phyloP scores from a whole-genome alignment of 2,888 invertebrate species.

The Calephelis perditalis region DNA sequence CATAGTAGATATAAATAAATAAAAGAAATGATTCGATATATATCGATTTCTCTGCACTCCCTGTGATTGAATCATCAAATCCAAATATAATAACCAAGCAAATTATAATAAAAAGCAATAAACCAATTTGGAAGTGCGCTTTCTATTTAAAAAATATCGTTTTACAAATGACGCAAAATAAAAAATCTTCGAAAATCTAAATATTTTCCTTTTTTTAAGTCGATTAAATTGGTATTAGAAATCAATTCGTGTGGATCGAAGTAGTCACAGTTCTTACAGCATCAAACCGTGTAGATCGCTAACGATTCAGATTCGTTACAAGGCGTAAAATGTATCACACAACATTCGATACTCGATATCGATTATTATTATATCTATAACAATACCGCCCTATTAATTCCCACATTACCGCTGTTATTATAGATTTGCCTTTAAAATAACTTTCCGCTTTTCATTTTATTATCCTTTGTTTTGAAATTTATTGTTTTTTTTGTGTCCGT shows the following conservation, averaged over 20 bases:
- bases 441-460: conserved; percentile 23
- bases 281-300: conserved; percentile 58
- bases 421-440: conserved; percentile 20
- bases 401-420: conserved; percentile 15
- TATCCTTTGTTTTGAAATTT: conserved; percentile 19
- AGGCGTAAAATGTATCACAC: conserved; percentile 62
- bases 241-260: conserved; percentile 32
- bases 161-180: too few species aligned
- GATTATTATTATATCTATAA: conserved; percentile 7
- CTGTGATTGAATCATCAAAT: too few species aligned
- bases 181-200: not conserved
- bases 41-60: too few species aligned
- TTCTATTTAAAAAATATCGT: too few species aligned
- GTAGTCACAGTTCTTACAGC: conserved; percentile 50
- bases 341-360: conserved; percentile 19
- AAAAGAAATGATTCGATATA: too few species aligned
- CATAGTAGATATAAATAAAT: too few species aligned
- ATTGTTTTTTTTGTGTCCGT: not conserved
- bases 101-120: too few species aligned
- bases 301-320: conserved; percentile 61
- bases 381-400: conserved; percentile 8
- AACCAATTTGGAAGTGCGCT: too few species aligned
- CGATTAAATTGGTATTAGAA: conserved; percentile 22
- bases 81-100: too few species aligned
- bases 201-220: not conserved